phyloP scores from a whole-genome alignment of 2,888 invertebrate species.

The Homarus gammarus region DNA sequence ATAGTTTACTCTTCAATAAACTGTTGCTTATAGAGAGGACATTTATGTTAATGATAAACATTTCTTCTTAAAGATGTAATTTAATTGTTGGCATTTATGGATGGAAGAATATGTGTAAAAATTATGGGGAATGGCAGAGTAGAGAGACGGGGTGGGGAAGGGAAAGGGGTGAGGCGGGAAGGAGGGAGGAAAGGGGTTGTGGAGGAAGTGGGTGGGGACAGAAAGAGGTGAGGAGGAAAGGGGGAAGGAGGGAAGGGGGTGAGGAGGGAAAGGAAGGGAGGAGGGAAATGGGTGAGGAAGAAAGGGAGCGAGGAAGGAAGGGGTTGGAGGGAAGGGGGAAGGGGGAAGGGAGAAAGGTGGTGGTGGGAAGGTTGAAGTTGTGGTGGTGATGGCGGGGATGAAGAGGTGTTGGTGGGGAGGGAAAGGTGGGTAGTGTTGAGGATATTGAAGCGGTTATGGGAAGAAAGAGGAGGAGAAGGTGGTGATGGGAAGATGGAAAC shows the following conservation, averaged over 20 bases:
- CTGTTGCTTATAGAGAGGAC: too few relatives aligned
- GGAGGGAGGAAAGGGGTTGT: not conserved
- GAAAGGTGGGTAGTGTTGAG: not conserved
- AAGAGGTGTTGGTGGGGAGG: not conserved
- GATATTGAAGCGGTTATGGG: too few relatives aligned
- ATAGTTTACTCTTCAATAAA: too few relatives aligned
- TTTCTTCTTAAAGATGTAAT: too few relatives aligned
- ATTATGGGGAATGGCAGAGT: not conserved
- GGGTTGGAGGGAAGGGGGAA: slow-evolving; percentile 5
- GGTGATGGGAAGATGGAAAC: not conserved
- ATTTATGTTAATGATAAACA: too few relatives aligned
- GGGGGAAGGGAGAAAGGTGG: slow-evolving; percentile 6
- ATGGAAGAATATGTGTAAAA: not conserved
- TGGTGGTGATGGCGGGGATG: too few relatives aligned
- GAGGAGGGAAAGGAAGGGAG: not conserved
- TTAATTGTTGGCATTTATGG: too few relatives aligned
- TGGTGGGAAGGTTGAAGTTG: too few relatives aligned
- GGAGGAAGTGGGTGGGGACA: not conserved
- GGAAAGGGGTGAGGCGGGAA: not conserved
- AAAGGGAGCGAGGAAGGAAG: not conserved
- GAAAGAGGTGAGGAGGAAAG: not conserved
- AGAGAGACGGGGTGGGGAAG: slow-evolving; percentile 2
- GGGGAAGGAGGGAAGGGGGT: not conserved
- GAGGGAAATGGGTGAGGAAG: not conserved
- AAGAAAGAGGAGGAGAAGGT: not conserved